A percentile compares a stretch with the other conserved stretches of the same genome.
Conservation (phyloP, 2,797 vertebrate species). For the Podarcis siculus region DNA sequence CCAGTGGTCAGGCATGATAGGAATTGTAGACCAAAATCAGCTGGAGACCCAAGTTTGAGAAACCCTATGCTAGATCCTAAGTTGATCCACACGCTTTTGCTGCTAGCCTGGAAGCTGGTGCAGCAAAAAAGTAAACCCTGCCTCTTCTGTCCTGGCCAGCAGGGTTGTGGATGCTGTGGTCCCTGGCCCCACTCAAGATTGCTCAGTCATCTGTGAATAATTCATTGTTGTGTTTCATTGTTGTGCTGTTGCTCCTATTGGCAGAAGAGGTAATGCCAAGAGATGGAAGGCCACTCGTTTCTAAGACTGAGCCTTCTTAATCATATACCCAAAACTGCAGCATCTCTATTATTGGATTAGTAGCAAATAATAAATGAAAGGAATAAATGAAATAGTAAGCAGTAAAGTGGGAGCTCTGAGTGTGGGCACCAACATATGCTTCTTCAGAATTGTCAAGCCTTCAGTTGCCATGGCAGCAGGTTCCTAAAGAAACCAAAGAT, state of each 20-base stretch:
- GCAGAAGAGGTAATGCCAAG: not conserved
- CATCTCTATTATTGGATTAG: not conserved
- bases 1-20: too few relatives aligned
- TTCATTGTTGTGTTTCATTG: not conserved
- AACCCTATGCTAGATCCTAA: too few relatives aligned
- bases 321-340: not conserved
- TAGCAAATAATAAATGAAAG: not conserved
- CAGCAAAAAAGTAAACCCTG: too few relatives aligned
- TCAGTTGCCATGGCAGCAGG: constrained; percentile 72
- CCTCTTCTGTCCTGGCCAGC: too few relatives aligned
- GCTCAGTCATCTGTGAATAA: not conserved
- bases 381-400: constrained; percentile 7
- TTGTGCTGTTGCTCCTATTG: not conserved
- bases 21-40: too few relatives aligned
- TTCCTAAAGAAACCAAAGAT: constrained; percentile 76
- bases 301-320: not conserved
- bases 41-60: too few relatives aligned
- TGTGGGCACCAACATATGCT: constrained; percentile 29
- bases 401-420: not conserved
- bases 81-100: too few relatives aligned
- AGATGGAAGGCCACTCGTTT: not conserved
- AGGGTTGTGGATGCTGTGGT: too few relatives aligned
- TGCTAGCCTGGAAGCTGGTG: too few relatives aligned
- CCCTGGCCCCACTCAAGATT: too few relatives aligned
- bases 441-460: constrained; percentile 49